Base-by-base conservation (phyloP, 2,888 invertebrate species). In the Idaea aversata region DNA sequence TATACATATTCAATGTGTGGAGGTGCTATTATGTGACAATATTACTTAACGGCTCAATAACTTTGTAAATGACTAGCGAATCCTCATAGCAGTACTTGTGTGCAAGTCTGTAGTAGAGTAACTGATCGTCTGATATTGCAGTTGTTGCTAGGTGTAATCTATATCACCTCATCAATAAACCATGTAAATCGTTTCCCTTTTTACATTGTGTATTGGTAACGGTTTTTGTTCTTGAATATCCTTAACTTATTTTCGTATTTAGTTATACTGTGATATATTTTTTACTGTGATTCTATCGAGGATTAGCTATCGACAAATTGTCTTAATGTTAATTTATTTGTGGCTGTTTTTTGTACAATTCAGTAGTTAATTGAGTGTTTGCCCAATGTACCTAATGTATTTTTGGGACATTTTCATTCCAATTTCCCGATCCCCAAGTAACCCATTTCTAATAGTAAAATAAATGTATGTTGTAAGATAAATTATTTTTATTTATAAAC, bases 61-160 rank as follows among this genome's bases (percentile, higher is more conserved):
- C 47, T 47, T 47, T 47, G 47, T 13, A 47, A 47, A 13, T 7
- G 13, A 4, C 13, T 74, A 71, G 74, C 74, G 61, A 89, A 90
- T 91, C 89, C 88, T 91, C 88, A 81, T 85, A 84, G 79, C 82
- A 83, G 82, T 85, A 85, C 80, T 83, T 82, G 85, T 84, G 86
- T 86, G 86, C 76, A 83, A 75, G 63, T 75, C 72, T 76, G 76
- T 75, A 76, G 73, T 25, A 75, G 72, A 73, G 73, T 73, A 68
- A 66, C 77, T 79, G 77, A 72, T 76, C 84, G 83, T 78, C 78
- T 80, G 78, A 72, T 79, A 77, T 77, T 81, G 76, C 81, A 83
- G 82, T 83, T 77, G 77, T 75, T 75, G 74, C 77, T 76, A 78
- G 72, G 72, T 80, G 47, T 81, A 81, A 83, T 82, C 80, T 80